Base-by-base conservation (phyloP, 2,113 vertebrate species). In the Kryptolebias marmoratus region DNA sequence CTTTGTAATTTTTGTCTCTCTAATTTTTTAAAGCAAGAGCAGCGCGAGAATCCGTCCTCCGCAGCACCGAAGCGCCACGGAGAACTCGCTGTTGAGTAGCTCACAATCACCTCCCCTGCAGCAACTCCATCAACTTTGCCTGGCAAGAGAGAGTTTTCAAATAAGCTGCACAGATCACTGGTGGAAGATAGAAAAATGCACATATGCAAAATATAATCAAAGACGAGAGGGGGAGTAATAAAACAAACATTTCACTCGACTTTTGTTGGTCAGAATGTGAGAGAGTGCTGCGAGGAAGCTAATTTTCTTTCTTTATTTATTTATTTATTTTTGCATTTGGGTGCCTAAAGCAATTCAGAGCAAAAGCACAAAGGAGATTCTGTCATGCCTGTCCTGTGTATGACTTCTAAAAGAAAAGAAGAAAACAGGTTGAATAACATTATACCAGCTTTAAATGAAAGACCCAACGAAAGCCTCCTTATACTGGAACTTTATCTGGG, bases 391-490 rank as follows among this genome's bases (percentile, higher is more conserved):
- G 63, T 68, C 70, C 63, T 32, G 66, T 14, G 13, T 44, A 55
- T 39, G 65, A 64, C 79, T 87, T 80, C 64, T 78, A 42, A 83
- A 56, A 58, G 42, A 63, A 56, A 63, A 22, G 22, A 84, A 78
- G 64, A 45, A 81, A 15, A 75, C 44, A 79, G 76, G 72, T 80
- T 64, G 59, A 80, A 78, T 83, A 69, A 67, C 77, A 73, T 73
- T 57, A 67, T 77, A 66, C 54, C 75, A 68, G 18, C 31, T 13
- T 71, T 73, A 67, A 53, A 84, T 87, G 64, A 77, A 32, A 87
- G 89, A 67, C 44, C 88, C 71, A 84, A 73, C 32, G 83, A 89
- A 88, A 87, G 64, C 39, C 31, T 75, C 57, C 77, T 76, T 62
- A 75, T 81, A 77, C 67, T 79, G 75, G 61, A 80, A 82, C 82